Evolutionary conservation across 30 jellyfish, hydroid and myxozoan genomes (phyloP), one percentile per base, ranked within the genome.

Genomic region (Hydractinia echinata): DNA sequence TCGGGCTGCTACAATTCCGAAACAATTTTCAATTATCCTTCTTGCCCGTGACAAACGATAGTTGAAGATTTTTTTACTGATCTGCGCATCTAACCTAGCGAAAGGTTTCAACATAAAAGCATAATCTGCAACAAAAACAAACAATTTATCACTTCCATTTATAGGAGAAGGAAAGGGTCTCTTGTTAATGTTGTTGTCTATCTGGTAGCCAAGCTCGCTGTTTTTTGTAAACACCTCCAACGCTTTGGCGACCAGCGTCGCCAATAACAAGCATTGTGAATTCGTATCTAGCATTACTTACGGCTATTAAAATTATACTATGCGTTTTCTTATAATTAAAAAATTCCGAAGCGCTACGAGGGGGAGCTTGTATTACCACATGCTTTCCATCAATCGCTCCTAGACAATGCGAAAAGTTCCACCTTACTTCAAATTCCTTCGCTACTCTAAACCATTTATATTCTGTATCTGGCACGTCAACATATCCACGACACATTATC

Each of bases 161-260:
- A 56, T 56, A 9, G 68, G 68, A 56, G 68, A 56, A n/a, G 68
- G 68, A 56, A 56, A 58, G 69, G 69, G 69, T 58, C 69, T 58
- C 15, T 58, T 58, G 15, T 0, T 58, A 11, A 58, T 11, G 69
- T 58, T 58, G 19, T 58, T 58, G 19, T 58, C 69, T 11, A 58
- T 58, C 19, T 58, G 18, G 19, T 58, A 58, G 19, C 69, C 69
- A 58, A 0, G 69, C 19, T 58, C 18, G 19, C 69, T 58, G 19
- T 58, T 58, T 56, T 30, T 30, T 30, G 44, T 30, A 30, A 30
- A 30, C 44, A 0, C 44, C 44, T 30, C 44, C 44, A 30, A 30
- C 69, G 19, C 3, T 58, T 58, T 58, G 69, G 19, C 69, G 69
- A 58, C 69, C 69, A 58, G 69, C 15, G 3, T 58, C 69, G 2